Conservation (phyloP, 1,140 invertebrate genomes). For the Dendroctonus ponderosae region DNA sequence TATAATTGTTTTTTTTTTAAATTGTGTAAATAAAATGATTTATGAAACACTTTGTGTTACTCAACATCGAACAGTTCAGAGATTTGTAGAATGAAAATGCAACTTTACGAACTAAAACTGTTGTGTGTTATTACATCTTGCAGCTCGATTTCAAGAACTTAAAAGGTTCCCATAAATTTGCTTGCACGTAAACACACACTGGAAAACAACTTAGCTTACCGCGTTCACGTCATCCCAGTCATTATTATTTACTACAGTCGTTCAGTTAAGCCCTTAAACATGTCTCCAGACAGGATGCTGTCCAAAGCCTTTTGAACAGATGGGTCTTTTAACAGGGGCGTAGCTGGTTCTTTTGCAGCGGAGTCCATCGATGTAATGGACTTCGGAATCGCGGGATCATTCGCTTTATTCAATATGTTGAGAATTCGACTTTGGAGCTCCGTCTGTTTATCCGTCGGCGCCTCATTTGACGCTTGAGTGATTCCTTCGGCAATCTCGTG, state of each 20-base stretch:
- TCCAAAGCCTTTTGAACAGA: slow-evolving; percentile 75
- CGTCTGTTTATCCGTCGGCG: slow-evolving; percentile 57
- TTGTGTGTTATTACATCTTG: too few relatives aligned
- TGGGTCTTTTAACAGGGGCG: slow-evolving; percentile 67
- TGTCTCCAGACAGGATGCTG: slow-evolving; percentile 66
- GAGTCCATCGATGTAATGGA: slow-evolving; percentile 36
- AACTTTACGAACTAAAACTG: too few relatives aligned
- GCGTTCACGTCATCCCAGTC: neutral
- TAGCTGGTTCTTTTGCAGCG: slow-evolving; percentile 45
- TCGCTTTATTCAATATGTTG: slow-evolving; percentile 70
- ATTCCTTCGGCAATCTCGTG: slow-evolving; percentile 65
- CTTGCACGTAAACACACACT: too few relatives aligned
- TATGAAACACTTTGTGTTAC: too few relatives aligned
- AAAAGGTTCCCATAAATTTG: too few relatives aligned
- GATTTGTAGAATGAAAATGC: too few relatives aligned
- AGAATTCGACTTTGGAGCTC: slow-evolving; percentile 83
- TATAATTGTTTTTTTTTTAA: too few relatives aligned
- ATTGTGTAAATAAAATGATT: too few relatives aligned
- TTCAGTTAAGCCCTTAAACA: slow-evolving; percentile 54
- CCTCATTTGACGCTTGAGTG: slow-evolving; percentile 52
- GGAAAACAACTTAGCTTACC: too few relatives aligned
- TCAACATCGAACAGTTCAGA: too few relatives aligned
- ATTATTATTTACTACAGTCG: neutral
- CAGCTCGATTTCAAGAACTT: too few relatives aligned
- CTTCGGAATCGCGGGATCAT: slow-evolving; percentile 44